Evolutionary conservation across 2,797 vertebrate genomes (phyloP).

Genomic region (Sciurus carolinensis): DNA sequence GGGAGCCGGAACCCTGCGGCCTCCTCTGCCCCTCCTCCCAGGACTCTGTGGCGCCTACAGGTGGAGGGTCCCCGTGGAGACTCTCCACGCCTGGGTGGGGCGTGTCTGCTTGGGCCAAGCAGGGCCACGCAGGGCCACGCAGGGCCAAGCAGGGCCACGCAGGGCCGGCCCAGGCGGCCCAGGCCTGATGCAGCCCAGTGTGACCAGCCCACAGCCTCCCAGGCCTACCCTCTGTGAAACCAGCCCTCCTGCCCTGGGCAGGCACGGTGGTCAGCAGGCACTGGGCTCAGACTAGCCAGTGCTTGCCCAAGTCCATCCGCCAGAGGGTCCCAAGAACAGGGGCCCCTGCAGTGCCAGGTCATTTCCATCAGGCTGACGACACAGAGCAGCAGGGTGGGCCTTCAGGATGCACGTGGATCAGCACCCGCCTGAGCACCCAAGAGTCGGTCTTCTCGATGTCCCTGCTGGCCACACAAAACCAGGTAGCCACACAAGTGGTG

Average conservation of each 20-base stretch:
- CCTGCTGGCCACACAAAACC: not conserved
- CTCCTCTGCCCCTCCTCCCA: fast-evolving
- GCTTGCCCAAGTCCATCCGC: not conserved
- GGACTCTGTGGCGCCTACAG: not conserved
- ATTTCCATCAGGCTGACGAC: not conserved
- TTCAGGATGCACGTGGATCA: not conserved
- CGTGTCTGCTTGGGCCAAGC: too few species aligned
- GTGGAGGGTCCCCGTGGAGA: not conserved
- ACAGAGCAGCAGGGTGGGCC: fast-evolving
- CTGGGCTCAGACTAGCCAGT: too few species aligned
- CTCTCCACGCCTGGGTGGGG: not conserved
- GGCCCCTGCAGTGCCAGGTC: not conserved
- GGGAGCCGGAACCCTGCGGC: not conserved
- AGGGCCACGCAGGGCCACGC: too few species aligned
- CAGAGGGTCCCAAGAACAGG: fast-evolving
- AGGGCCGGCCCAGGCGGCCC: too few species aligned
- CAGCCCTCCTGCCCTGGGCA: fast-evolving
- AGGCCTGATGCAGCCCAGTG: not conserved
- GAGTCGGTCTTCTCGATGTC: not conserved
- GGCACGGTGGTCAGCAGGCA: not conserved
- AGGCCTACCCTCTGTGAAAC: not conserved
- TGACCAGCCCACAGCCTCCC: not conserved
- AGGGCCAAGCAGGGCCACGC: too few species aligned
- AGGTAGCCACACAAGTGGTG: not conserved
- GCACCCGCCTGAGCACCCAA: not conserved